phyloP scores from a whole-genome alignment of 2,113 vertebrate genomes.

The human (Homo sapiens) region GRCh38 chr5:1278001-1278500 shows the following conservation, averaged over 20 bases:
- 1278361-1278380: fast-evolving
- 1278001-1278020: fast-evolving
- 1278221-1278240: fast-evolving
- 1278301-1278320: no score
- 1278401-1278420: background rate
- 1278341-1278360: background rate
- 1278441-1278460: no score
- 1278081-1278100: background rate
- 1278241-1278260: background rate
- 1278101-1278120: background rate
- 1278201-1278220: background rate
- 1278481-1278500: background rate
- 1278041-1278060: fast-evolving
- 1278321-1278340: background rate
- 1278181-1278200: background rate
- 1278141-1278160: background rate
- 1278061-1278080: background rate
- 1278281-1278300: background rate
- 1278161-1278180: background rate
- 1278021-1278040: background rate
- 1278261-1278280: background rate
- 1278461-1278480: background rate
- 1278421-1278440: no score
- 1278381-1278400: background rate
- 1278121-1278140: background rate